Base-by-base conservation (phyloP, 2,113 vertebrate species). In the Etheostoma spectabile region DNA sequence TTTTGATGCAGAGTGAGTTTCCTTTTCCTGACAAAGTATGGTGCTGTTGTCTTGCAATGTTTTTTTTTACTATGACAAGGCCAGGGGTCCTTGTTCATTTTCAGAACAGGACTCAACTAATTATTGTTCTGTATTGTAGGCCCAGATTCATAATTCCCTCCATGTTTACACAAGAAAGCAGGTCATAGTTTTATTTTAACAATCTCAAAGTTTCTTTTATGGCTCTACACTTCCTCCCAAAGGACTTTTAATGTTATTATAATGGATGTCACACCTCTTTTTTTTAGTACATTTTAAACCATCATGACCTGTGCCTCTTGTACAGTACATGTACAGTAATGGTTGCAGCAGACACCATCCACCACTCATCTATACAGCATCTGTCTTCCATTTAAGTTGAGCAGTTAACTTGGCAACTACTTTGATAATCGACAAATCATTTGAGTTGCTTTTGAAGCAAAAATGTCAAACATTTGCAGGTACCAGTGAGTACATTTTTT, bases 11-110 rank as follows among this genome's bases (percentile, higher is more conserved):
- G 49, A 27, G 65, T 21, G 62, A 82, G 22, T 56, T 73, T 84
- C 60, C 63, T 53, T 46, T 74, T 61, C 78, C 75, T 82, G 74
- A 84, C 76, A 88, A 88, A 79, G 77, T 60, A 84, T 72, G 83
- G 65, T 74, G 79, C 77, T 85, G 84, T 61, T 89, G 85, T 69
- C 68, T 57, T 77, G 60, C 62, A 68, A 10, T 65, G 57, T 51
- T 27, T 27, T 51, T 27, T 27, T 48, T 19, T 27, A 35, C 63
- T 21, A 51, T 15, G 4, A 30, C 27, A 51, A 30, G 52, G 62
- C 27, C 27, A 8, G 46, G 46, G 5, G 13, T 75, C 22, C 60
- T 53, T 30, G 6, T 56, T 70, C 8, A 74, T 21, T 66, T 82
- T 66, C 19, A 66, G 45, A 27, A 27, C 35, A 68, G 49, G 52